A percentile compares a stretch with the other conserved stretches of the same genome.
These are phyloP conservation scores for Colletes latitarsis DNA, from an alignment of 1,140 invertebrate genomes.

Conservation along the genomic window DNA sequence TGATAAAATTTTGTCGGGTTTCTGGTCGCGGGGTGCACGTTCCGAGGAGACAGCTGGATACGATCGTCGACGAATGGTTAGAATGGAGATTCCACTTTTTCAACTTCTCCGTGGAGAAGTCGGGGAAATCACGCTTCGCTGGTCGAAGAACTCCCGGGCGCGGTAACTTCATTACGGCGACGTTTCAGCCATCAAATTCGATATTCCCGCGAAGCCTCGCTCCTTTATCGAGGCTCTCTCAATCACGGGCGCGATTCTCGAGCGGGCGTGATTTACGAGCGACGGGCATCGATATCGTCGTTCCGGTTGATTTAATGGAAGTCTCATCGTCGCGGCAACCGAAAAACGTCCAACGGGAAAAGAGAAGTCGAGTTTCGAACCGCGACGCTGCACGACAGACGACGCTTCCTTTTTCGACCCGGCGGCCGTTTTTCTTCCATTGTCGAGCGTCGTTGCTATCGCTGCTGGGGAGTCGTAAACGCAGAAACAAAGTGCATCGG, in stretches of 20 bases:
- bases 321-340: conserved; percentile 10
- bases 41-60: no score
- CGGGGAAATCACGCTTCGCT: not conserved
- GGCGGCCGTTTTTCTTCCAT: conserved; percentile 15
- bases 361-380: conserved; percentile 24
- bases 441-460: conserved; percentile 19
- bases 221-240: conserved; percentile 21
- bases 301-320: conserved; percentile 42
- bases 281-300: conserved; percentile 19
- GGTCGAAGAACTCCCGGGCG: not conserved
- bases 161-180: not conserved
- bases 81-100: not conserved
- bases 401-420: not conserved
- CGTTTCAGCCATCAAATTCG: conserved; percentile 22
- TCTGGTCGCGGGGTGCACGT: no score
- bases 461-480: conserved; percentile 18
- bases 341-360: conserved; percentile 1
- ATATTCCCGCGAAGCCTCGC: not conserved
- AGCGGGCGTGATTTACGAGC: conserved; percentile 23
- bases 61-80: not conserved
- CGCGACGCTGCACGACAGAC: conserved; percentile 5
- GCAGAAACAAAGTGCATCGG: conserved; percentile 32
- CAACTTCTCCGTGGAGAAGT: not conserved
- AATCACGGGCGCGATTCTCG: conserved; percentile 23
- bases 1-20: no score